Conservation (phyloP, 1,140 invertebrate species). For the Listronotus bonariensis region DNA sequence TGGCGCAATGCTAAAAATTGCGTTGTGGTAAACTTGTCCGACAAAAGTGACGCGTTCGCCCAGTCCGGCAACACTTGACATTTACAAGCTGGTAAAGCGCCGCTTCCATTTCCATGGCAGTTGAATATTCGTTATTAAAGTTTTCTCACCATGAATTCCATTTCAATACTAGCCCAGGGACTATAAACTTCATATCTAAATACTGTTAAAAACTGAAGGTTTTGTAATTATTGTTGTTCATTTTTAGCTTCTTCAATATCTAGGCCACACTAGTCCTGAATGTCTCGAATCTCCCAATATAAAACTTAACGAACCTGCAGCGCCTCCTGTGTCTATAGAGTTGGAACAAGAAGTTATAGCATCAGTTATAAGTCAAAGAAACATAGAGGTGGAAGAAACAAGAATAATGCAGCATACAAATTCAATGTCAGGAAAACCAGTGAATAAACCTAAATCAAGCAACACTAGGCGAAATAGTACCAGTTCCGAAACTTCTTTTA, state of each 20-base stretch:
- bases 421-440: slow-evolving; percentile 48
- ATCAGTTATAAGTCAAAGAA: slow-evolving; percentile 79
- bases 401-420: slow-evolving; percentile 42
- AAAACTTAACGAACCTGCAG: slow-evolving; percentile 72
- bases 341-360: slow-evolving; percentile 83
- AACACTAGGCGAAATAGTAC: slow-evolving; percentile 6
- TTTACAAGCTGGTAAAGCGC: too few species aligned
- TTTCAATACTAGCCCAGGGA: too few species aligned
- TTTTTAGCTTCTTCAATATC: slow-evolving; percentile 81
- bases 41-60: too few species aligned
- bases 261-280: slow-evolving; percentile 91
- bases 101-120: too few species aligned
- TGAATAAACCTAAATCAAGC: slow-evolving; percentile 41
- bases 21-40: too few species aligned
- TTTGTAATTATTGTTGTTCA: too few species aligned
- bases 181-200: too few species aligned
- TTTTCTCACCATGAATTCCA: too few species aligned
- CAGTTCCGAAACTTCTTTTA: slow-evolving; percentile 9
- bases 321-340: slow-evolving; percentile 68
- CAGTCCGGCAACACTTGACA: too few species aligned
- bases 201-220: too few species aligned
- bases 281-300: slow-evolving; percentile 74
- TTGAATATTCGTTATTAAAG: too few species aligned
- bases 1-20: too few species aligned
- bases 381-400: slow-evolving; percentile 69